Percentiles rank a stretch among this genome's conserved stretches.
These are phyloP conservation scores for Timema podura DNA, from an alignment of 2,888 invertebrate species.

Conservation along the genomic window DNA sequence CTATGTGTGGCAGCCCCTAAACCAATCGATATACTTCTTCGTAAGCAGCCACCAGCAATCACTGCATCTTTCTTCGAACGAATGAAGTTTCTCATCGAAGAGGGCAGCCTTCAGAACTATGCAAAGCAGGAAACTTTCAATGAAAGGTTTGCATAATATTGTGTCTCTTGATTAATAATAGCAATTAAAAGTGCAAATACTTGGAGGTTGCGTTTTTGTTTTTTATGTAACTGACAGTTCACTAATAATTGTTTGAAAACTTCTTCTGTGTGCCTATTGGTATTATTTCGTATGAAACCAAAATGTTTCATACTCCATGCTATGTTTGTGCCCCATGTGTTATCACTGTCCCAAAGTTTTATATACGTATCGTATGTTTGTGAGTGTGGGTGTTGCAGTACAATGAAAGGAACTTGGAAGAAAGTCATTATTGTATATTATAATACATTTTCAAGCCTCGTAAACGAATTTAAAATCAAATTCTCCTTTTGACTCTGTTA, in stretches of 20 bases:
- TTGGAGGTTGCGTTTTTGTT: too few species aligned
- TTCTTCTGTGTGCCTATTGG: conserved; percentile 30
- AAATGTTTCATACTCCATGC: conserved; percentile 38
- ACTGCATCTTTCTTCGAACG: conserved; percentile 98
- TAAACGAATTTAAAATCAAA: too few species aligned
- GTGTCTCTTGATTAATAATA: conserved; percentile 13
- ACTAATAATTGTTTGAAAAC: not conserved
- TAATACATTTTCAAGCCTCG: too few species aligned
- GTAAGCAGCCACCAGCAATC: conserved; percentile 94
- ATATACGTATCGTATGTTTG: conserved; percentile 42
- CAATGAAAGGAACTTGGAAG: not conserved
- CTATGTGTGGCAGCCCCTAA: conserved; percentile 93
- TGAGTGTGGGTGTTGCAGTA: conserved; percentile 37
- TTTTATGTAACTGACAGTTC: too few species aligned
- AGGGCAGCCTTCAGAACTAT: conserved; percentile 96
- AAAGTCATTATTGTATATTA: not conserved
- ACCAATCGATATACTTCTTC: conserved; percentile 89
- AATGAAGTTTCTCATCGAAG: conserved; percentile 97
- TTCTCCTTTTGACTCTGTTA: too few species aligned
- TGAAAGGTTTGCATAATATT: conserved; percentile 67
- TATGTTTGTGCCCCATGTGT: conserved; percentile 80
- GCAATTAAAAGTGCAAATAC: too few species aligned
- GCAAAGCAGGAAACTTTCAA: conserved; percentile 94
- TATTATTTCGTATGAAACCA: not conserved
- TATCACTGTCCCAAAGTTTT: conserved; percentile 49